These are phyloP conservation scores for Pelusios castaneus DNA, from an alignment of 2,113 vertebrate species.

Conservation along the genomic window DNA sequence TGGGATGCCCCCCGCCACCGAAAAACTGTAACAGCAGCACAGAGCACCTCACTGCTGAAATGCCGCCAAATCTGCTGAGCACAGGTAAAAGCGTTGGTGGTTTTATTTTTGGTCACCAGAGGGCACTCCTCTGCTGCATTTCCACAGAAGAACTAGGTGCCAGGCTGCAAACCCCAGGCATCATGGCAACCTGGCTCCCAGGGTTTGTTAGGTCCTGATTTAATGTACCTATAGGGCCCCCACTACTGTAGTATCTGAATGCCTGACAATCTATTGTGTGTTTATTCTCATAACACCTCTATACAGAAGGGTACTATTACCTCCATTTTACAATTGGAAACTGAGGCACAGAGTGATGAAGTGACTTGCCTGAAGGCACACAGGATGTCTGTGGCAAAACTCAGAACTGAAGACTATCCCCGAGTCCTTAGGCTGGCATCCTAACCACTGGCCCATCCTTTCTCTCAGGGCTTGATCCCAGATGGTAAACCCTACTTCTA, in stretches of 20 bases:
- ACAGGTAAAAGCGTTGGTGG: no score
- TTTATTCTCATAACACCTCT: background rate
- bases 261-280: background rate
- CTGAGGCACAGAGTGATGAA: background rate
- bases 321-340: background rate
- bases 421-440: background rate
- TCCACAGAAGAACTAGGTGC: no score
- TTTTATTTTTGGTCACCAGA: no score
- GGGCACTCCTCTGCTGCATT: no score
- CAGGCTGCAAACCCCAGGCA: no score
- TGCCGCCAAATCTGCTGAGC: no score
- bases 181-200: no score
- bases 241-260: background rate
- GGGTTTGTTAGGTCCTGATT: no score
- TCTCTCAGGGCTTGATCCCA: background rate
- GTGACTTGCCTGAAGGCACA: background rate
- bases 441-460: background rate
- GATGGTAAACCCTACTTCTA: background rate
- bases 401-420: background rate
- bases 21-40: no score
- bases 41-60: no score
- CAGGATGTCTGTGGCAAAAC: background rate
- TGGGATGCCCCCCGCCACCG: no score
- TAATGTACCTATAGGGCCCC: accelerated
- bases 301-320: background rate